phyloP scores from a whole-genome alignment of 2,113 vertebrate genomes.

The Aleadryas rufinucha region DNA sequence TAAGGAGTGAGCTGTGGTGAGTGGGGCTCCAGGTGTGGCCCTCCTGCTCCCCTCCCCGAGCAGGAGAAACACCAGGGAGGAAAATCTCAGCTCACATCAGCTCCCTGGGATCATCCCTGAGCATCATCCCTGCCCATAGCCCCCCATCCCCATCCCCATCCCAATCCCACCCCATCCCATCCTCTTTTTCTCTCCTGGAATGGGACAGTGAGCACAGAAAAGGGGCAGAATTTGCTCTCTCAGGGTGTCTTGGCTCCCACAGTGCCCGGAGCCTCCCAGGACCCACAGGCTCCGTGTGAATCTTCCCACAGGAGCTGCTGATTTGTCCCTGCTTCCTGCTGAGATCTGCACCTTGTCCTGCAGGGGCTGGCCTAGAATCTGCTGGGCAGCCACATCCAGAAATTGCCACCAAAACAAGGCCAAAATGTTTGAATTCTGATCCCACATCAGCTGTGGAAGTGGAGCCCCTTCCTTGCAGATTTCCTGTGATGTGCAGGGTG shows the following conservation, averaged over 20 bases:
- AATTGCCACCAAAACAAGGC: not conserved
- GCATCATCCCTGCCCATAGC: not conserved
- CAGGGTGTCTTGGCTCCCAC: too few species aligned
- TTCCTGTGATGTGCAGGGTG: not conserved
- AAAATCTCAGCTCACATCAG: not conserved
- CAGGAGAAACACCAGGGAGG: not conserved
- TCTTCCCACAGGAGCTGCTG: too few species aligned
- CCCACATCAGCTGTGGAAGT: accelerated
- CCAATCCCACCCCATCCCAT: not conserved
- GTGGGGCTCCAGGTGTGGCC: accelerated
- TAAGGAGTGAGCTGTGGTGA: not conserved
- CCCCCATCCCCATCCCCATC: not conserved
- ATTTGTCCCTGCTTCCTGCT: too few species aligned
- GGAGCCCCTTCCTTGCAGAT: not conserved
- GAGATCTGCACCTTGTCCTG: too few species aligned
- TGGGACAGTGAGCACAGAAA: not conserved
- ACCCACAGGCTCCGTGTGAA: too few species aligned
- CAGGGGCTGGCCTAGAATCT: not conserved
- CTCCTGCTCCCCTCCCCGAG: not conserved
- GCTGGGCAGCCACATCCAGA: not conserved
- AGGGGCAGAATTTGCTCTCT: not conserved
- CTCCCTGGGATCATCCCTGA: not conserved
- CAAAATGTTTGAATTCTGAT: not conserved
- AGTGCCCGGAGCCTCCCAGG: too few species aligned
- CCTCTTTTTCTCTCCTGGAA: not conserved